A percentile compares a stretch with the other conserved stretches of the same genome.
phyloP scores from a whole-genome alignment of 2,797 vertebrate species.

The Adrianichthys oophorus region DNA sequence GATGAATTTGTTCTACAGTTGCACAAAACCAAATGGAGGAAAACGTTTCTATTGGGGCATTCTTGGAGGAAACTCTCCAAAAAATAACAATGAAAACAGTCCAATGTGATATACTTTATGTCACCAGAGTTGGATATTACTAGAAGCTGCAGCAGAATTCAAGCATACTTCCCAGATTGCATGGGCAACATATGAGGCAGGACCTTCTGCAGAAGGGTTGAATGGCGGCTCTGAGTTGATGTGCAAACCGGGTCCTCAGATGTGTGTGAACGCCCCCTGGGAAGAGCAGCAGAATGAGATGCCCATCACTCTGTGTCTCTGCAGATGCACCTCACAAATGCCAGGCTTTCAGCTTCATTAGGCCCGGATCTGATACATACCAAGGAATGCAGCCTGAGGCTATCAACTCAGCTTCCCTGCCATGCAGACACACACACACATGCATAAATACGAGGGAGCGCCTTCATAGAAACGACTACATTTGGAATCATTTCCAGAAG shows the following conservation, averaged over 20 bases:
- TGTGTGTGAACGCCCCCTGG: conserved; percentile 69
- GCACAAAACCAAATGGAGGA: too few species aligned
- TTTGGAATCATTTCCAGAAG: conserved; percentile 70
- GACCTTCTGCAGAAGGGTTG: conserved; percentile 74
- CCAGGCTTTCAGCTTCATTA: conserved; percentile 89
- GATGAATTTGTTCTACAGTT: too few species aligned
- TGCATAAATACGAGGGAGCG: conserved; percentile 17
- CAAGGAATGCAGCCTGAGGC: conserved; percentile 75
- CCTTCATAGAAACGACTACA: conserved; percentile 20
- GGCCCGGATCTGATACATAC: conserved; percentile 84
- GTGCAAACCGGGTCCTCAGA: conserved; percentile 79
- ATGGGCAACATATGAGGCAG: conserved; percentile 74
- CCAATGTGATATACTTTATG: conserved; percentile 6
- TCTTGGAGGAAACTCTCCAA: too few species aligned
- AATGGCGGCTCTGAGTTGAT: conserved; percentile 53
- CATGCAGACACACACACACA: conserved; percentile 36
- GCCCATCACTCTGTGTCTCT: conserved; percentile 88
- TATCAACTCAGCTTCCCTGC: conserved; percentile 69
- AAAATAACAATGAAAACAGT: too few species aligned
- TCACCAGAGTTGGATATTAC: conserved; percentile 40
- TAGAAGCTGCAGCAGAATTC: conserved; percentile 38
- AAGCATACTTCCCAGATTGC: conserved; percentile 67
- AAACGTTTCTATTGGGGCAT: too few species aligned
- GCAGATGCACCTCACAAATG: conserved; percentile 85
- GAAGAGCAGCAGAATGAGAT: conserved; percentile 84